Evolutionary conservation across 2,797 vertebrate genomes (phyloP).

Genomic region (Microctenopoma steveboyesi): DNA sequence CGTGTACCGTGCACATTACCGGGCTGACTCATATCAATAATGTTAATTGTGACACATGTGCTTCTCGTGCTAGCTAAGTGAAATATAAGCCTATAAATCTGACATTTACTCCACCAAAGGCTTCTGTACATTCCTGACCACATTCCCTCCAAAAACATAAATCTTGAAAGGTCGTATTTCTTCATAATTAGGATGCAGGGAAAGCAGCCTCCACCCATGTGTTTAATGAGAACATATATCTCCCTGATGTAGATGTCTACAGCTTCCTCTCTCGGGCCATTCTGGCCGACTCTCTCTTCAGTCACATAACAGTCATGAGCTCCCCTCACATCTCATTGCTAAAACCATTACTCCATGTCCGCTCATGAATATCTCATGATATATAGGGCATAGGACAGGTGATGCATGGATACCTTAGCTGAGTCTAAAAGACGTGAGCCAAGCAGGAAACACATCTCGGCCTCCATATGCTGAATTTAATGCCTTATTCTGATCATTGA

Average conservation of each 20-base stretch:
- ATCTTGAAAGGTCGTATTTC: neutral
- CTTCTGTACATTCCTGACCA: neutral
- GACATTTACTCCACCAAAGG: neutral
- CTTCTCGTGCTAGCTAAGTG: neutral
- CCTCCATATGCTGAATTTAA: neutral
- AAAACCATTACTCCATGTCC: slow-evolving; percentile 21
- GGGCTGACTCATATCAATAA: neutral
- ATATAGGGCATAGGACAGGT: neutral
- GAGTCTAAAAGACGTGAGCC: neutral
- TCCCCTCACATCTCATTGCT: neutral
- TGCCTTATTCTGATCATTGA: neutral
- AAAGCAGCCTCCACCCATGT: neutral
- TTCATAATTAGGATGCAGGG: neutral
- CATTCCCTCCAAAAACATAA: neutral
- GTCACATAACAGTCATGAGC: slow-evolving; percentile 35
- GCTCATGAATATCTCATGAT: slow-evolving; percentile 38
- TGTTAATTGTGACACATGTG: neutral
- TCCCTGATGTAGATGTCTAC: neutral
- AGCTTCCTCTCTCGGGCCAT: neutral
- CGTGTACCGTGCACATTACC: neutral
- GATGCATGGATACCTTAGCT: neutral
- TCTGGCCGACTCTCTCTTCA: neutral
- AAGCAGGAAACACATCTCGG: neutral
- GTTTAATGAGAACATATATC: neutral
- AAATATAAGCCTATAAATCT: neutral